Evolutionary conservation across 2,797 vertebrate genomes (phyloP).

Genomic region (Psittacula derbiana): DNA sequence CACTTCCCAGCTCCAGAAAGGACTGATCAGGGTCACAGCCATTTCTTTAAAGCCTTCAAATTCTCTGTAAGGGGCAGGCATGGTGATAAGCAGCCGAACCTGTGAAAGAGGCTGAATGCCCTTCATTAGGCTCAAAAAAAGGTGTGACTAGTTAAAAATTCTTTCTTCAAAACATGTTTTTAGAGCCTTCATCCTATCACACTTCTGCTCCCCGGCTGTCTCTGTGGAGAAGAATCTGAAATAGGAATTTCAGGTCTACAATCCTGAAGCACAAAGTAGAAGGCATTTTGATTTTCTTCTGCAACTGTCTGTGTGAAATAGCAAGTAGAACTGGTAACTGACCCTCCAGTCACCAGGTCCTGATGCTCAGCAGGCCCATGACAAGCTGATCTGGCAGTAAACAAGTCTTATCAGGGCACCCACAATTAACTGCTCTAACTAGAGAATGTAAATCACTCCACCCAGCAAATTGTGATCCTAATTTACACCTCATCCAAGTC

Average conservation of each 20-base stretch:
- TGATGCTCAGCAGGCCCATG: conserved; percentile 41
- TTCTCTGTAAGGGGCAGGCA: neutral
- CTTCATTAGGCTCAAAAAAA: neutral
- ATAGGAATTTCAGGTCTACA: neutral
- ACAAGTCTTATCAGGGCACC: conserved; percentile 70
- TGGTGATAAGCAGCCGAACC: neutral
- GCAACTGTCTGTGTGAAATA: neutral
- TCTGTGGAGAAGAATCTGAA: neutral
- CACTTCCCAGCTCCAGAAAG: neutral
- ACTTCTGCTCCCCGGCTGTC: neutral
- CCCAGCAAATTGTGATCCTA: conserved; percentile 73
- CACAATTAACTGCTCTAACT: conserved; percentile 71
- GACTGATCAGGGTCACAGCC: neutral
- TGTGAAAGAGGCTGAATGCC: neutral
- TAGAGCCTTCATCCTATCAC: neutral
- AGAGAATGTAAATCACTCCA: conserved; percentile 79
- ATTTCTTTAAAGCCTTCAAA: neutral
- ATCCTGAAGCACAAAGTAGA: neutral
- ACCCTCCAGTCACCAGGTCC: neutral
- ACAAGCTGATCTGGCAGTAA: conserved; percentile 49
- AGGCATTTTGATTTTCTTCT: neutral
- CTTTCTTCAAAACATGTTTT: neutral
- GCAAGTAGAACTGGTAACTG: neutral
- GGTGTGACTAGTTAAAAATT: neutral
- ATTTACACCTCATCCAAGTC: conserved; percentile 87